Evolutionary conservation across 2,888 invertebrate genomes (phyloP).

Genomic region (Agelastica alni): DNA sequence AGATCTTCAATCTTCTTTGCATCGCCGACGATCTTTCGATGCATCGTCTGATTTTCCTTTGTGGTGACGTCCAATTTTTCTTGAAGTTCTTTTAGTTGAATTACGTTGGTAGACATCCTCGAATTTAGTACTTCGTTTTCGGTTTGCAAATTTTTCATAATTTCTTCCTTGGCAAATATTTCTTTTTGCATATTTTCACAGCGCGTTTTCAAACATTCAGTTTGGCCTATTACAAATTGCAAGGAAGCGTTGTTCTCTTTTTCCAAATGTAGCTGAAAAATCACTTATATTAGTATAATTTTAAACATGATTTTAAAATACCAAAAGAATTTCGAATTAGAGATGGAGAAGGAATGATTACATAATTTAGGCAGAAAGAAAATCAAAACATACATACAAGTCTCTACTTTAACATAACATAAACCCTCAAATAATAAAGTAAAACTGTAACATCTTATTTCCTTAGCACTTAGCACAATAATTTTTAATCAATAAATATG

Average conservation of each 20-base stretch:
- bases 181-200: constrained; percentile 38
- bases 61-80: constrained; percentile 31
- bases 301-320: too few relatives aligned
- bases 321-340: too few relatives aligned
- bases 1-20: constrained; percentile 38
- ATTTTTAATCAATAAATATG: too few relatives aligned
- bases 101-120: constrained; percentile 31
- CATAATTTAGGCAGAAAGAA: too few relatives aligned
- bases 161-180: constrained; percentile 39
- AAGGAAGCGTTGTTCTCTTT: constrained; percentile 42
- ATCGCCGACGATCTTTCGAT: constrained; percentile 36
- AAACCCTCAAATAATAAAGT: too few relatives aligned
- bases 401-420: too few relatives aligned
- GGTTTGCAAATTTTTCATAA: constrained; percentile 35
- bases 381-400: too few relatives aligned
- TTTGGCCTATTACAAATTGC: constrained; percentile 41
- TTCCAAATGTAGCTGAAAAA: constrained; percentile 40
- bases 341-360: too few relatives aligned
- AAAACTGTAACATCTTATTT: too few relatives aligned
- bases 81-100: constrained; percentile 38
- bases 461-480: too few relatives aligned
- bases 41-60: constrained; percentile 34
- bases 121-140: constrained; percentile 39
- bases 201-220: constrained; percentile 32
- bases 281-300: constrained; percentile 16